A percentile compares a stretch with the other conserved stretches of the same genome.
These are phyloP conservation scores for Drosophila helvetica DNA, from an alignment of 2,888 invertebrate genomes.

Conservation along the genomic window DNA sequence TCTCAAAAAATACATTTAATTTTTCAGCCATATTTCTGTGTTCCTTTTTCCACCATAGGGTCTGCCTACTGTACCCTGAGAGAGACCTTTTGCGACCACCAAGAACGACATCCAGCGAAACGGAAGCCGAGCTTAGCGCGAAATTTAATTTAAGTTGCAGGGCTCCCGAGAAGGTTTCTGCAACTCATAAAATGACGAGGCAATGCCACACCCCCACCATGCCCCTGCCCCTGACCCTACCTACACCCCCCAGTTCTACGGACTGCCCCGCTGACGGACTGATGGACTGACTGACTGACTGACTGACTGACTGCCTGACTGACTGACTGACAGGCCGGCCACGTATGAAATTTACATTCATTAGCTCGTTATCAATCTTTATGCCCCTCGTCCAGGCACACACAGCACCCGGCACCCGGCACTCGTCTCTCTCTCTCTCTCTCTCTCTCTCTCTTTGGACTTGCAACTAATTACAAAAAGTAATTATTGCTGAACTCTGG, in stretches of 20 bases:
- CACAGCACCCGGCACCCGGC: constrained; percentile 1
- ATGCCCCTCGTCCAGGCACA: constrained; percentile 49
- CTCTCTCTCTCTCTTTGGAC: constrained; percentile 52
- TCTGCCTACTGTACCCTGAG: constrained; percentile 48
- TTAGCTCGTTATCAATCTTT: constrained; percentile 82
- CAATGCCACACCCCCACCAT: constrained; percentile 1
- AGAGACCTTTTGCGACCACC: constrained; percentile 31
- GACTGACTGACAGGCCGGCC: constrained; percentile 42
- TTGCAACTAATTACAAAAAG: constrained; percentile 81
- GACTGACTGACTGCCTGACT: constrained; percentile 41
- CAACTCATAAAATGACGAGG: constrained; percentile 48
- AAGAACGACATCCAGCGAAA: constrained; percentile 47
- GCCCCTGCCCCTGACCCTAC: background rate
- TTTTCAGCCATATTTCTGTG: too few species aligned
- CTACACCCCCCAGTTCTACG: background rate
- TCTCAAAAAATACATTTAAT: too few species aligned
- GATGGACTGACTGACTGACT: constrained; percentile 27
- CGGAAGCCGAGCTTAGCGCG: constrained; percentile 74
- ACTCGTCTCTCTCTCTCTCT: constrained; percentile 32
- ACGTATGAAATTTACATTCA: constrained; percentile 82
- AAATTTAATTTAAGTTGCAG: constrained; percentile 73
- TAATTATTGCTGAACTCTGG: constrained; percentile 77
- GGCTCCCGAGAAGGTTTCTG: constrained; percentile 25
- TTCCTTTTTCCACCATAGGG: constrained; percentile 18
- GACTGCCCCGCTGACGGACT: constrained; percentile 28